Base-by-base conservation (phyloP, 2,888 invertebrate genomes). In the Rotaria macrura region DNA sequence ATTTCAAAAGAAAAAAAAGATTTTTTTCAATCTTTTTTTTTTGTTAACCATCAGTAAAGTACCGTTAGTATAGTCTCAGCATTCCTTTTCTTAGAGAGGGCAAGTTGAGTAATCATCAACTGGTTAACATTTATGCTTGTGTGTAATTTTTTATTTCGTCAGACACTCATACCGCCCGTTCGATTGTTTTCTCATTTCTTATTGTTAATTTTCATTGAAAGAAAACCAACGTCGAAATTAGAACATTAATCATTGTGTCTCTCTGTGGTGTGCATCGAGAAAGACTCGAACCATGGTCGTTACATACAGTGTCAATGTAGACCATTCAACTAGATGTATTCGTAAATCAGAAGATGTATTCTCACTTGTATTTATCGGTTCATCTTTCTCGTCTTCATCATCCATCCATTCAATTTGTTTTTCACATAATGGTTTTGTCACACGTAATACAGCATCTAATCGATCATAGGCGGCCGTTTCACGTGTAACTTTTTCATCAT, bases 401-500 rank as follows among this genome's bases (percentile, higher is more conserved):
- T 65, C 65, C 4, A 20, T 34, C 1, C 34, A 65, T 9, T 20
- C 6, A 17, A 65, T 65, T 65, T 65, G 65, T 65, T 34, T 65
- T 65, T 65, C 65, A 34, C 20, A 34, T 65, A 65, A 34, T 0
- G 65, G 65, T n/a, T 79, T 79, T 5, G 79, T 79, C 9, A 79
- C 43, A 79, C 40, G 79, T 43, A 79, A 40, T 20, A 79, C 40
- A n/a, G 43, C 40, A 79, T 79, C 40, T n/a, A 79, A 43, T 79
- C 43, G 43, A 43, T n/a, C 43, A 79, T 79, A 79, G n/a, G 79
- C 79, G 14, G 79, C 79, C 6, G 79, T 79, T n/a, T 79, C 79
- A 40, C 79, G 79, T 43, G 79, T 79, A n/a, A 79, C 79, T 43
- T 40, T 79, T 43, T 43, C 79, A 43, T 79, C 79, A 79, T 79